These are phyloP conservation scores for Otis tarda DNA, from an alignment of 2,113 vertebrate species.

Conservation along the genomic window DNA sequence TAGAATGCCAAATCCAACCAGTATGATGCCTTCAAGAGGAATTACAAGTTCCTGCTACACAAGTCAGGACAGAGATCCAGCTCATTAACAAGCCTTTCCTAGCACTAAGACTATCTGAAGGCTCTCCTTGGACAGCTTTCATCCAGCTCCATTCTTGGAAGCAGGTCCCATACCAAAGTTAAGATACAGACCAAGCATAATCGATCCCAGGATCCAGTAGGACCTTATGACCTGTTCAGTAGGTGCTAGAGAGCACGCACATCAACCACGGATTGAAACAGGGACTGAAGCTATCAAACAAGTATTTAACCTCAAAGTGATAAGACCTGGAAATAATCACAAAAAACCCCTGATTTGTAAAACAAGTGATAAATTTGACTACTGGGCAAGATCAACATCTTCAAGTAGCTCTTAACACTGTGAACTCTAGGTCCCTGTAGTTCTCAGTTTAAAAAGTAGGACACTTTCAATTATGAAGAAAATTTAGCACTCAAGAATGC, in stretches of 20 bases:
- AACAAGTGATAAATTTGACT: neutral
- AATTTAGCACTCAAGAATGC: neutral
- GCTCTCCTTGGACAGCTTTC: conserved; percentile 23
- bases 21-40: conserved; percentile 59
- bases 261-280: neutral
- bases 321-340: neutral
- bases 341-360: neutral
- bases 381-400: neutral
- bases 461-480: neutral
- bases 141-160: neutral
- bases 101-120: conserved; percentile 10
- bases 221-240: neutral
- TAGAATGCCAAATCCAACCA: conserved; percentile 73
- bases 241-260: neutral
- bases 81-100: neutral
- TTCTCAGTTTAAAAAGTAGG: neutral
- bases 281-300: neutral
- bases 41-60: conserved; percentile 37
- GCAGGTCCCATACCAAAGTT: conserved; percentile 13
- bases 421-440: neutral
- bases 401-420: neutral
- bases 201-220: neutral
- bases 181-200: neutral
- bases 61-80: conserved; percentile 41
- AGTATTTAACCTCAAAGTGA: neutral